Conservation (phyloP, 2,797 vertebrate species). For the Acropternis orthonyx region DNA sequence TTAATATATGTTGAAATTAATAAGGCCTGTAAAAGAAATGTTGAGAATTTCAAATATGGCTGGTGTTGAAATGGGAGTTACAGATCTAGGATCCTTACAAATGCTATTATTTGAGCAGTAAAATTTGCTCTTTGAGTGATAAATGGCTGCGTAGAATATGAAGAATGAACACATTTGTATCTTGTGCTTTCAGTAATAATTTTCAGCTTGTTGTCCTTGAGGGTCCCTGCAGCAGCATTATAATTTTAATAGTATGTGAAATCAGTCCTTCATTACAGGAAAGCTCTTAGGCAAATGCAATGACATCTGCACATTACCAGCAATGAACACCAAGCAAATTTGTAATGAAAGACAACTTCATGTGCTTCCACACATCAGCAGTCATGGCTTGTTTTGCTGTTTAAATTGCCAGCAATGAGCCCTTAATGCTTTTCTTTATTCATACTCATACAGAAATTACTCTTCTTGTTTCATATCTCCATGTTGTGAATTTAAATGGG, state of each 20-base stretch:
- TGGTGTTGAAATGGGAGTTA: neutral
- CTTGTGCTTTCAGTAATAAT: neutral
- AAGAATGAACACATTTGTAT: neutral
- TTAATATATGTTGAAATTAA: neutral
- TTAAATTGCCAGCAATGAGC: neutral
- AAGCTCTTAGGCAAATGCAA: neutral
- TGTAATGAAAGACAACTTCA: neutral
- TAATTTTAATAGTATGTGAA: slow-evolving; percentile 20
- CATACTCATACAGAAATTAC: neutral
- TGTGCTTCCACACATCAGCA: neutral
- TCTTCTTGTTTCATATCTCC: neutral
- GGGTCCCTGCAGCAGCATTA: neutral
- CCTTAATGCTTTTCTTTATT: neutral
- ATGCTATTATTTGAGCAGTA: neutral
- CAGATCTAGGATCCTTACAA: neutral
- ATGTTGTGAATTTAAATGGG: neutral
- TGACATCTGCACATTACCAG: neutral
- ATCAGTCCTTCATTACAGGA: neutral
- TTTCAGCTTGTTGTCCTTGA: slow-evolving; percentile 6
- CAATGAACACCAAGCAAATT: neutral
- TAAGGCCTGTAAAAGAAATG: neutral
- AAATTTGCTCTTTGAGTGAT: neutral
- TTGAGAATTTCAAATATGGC: neutral
- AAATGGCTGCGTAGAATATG: neutral
- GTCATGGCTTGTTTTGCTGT: neutral